Percentiles rank a stretch among this genome's conserved stretches.
These are phyloP conservation scores for Neosilurus hyrtlii DNA, from an alignment of 2,797 vertebrate species.

Conservation along the genomic window DNA sequence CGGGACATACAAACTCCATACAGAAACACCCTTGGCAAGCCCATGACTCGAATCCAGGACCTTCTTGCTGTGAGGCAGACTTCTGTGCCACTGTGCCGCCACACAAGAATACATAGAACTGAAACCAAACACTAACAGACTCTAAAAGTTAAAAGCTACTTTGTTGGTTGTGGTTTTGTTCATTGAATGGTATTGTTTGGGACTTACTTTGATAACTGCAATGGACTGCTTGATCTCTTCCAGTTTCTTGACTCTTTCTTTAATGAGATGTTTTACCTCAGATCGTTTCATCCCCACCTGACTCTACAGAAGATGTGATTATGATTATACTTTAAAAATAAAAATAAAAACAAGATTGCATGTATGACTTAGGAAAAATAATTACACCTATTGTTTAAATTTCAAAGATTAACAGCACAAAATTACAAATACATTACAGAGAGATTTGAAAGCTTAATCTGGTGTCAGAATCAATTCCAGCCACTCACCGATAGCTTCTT, in stretches of 20 bases:
- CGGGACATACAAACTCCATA: too few relatives aligned
- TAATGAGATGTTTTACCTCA: slow-evolving; percentile 75
- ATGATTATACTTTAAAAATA: neutral
- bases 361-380: neutral
- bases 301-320: slow-evolving; percentile 56
- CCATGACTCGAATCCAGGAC: too few relatives aligned
- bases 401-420: neutral
- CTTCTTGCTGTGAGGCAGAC: too few relatives aligned
- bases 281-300: slow-evolving; percentile 69
- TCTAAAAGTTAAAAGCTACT: neutral
- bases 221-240: slow-evolving; percentile 79
- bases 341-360: neutral
- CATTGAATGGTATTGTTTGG: neutral
- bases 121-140: neutral
- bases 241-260: slow-evolving; percentile 76
- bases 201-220: slow-evolving; percentile 76
- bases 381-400: neutral
- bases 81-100: too few relatives aligned
- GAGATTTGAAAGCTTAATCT: neutral
- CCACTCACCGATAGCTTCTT: slow-evolving; percentile 74
- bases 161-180: neutral
- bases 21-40: too few relatives aligned
- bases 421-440: neutral
- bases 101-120: too few relatives aligned
- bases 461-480: neutral